Evolutionary conservation across 2,888 invertebrate genomes (phyloP).

Genomic region (Buathra laborator): DNA sequence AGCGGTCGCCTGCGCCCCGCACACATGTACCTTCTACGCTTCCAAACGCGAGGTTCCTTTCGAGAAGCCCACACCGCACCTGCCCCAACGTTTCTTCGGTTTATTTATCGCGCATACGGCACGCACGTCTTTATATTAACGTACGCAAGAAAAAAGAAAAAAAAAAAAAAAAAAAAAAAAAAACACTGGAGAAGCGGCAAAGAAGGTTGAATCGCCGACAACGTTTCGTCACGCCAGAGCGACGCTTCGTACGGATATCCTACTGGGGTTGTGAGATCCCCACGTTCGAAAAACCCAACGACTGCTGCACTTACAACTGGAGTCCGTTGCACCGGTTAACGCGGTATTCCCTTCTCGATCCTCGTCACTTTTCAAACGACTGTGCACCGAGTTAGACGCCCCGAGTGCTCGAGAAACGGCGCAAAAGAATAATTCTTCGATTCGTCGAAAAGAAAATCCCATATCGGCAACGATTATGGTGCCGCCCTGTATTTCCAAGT

Average conservation of each 20-base stretch:
- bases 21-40: too few species aligned
- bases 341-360: background rate
- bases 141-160: background rate
- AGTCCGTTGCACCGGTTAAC: conserved; percentile 58
- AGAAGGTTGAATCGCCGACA: conserved; percentile 56
- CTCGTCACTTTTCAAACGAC: conserved; percentile 46
- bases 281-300: conserved; percentile 23
- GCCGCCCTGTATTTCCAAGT: conserved; percentile 48
- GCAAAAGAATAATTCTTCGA: background rate
- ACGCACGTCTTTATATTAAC: conserved; percentile 60
- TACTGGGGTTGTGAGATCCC: conserved; percentile 68
- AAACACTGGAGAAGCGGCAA: conserved; percentile 41
- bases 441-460: too few species aligned
- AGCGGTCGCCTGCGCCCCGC: too few species aligned
- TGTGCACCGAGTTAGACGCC: conserved; percentile 13
- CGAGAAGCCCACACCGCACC: conserved; percentile 16
- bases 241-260: conserved; percentile 72
- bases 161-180: too few species aligned
- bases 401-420: too few species aligned
- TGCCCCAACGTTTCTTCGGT: conserved; percentile 52
- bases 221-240: conserved; percentile 73
- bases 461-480: conserved; percentile 15
- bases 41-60: too few species aligned
- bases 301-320: conserved; percentile 12
- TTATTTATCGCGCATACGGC: conserved; percentile 52